Base-by-base conservation (phyloP, 2,888 invertebrate species). In the Epinotia nisella region DNA sequence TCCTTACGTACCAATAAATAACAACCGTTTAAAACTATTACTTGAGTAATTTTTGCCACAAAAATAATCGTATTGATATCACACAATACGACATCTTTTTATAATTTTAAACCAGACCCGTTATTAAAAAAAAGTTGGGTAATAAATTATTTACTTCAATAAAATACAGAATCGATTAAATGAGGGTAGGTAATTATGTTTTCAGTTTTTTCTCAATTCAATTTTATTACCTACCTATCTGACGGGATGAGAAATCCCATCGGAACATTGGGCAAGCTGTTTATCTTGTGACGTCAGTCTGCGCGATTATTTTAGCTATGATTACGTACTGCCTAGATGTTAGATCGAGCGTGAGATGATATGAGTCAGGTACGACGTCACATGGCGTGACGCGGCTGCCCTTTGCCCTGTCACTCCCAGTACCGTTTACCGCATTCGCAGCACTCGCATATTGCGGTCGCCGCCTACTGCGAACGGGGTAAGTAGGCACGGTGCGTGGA, bases 301-400 rank as follows among this genome's bases (percentile, higher is more conserved):
- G 71, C 60, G 35, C 29, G 62, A 69, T 66, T 71, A 60, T 69
- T 73, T 73, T 69, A 69, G 62, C 19, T 68, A 58, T 64, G 73
- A 61, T 73, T 73, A 68, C 68, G 73, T 68, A 69, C 67, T 82
- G 81, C 81, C 81, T 81, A 82, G 83, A 80, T 82, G 74, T 70
- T 70, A 70, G 66, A 70, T 65, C 49, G 51, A 79, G 75, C 78
- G 78, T 76, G 77, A 79, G 71, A 75, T 81, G 80, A 82, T 85
- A 86, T 91, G 91, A 91, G 87, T 90, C 89, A 91, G 87, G 87
- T 87, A 82, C 88, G 82, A 91, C 92, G 92, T 92, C 90, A 92
- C 90, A 88, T 87, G 90, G 76, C 82, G 83, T 70, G 74, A 68
- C 55, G 58, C 58, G 53, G 35, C 11, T 55, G 67, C 65, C 69